Evolutionary conservation across 2,797 vertebrate species (phyloP), one percentile per base, ranked within the genome.

Genomic region (Acanthurus tractus): DNA sequence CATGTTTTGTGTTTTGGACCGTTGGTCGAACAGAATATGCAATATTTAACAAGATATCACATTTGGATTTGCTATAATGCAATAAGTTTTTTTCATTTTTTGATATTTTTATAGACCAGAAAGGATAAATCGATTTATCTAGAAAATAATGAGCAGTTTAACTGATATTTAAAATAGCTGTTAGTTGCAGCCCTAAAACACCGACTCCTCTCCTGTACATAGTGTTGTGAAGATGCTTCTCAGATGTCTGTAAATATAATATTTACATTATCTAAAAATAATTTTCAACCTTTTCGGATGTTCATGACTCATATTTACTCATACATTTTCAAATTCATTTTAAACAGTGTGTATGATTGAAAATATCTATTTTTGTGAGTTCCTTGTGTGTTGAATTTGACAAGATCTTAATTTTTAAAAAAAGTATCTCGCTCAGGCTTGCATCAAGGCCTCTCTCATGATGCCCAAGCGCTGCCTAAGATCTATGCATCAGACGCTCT

Each of bases 331-430:
- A 56, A 77, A 76, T 57, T 70, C 5, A 46, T 63, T 70, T 70
- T 38, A 46, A 45, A 63, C 57, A 22, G 20, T 69, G 65, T 89
- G 84, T 86, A 64, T 80, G 65, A 72, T 63, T 62, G 12, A 74
- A 80, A 53, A 18, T 52, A 53, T 3, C n/a, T 63, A 61, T 83
- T 9, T 75, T 73, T 75, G 66, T 66, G 50, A 73, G 61, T 34
- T 57, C 52, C 23, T 74, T 40, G 34, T 76, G 63, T 78, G 50
- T 79, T 58, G 34, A 71, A 49, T 78, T 82, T 72, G 34, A 54
- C 45, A 57, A 59, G 7, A 69, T 74, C 69, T 67, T 13, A 25
- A 73, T 79, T 63, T 69, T 63, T 69, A 57, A 40, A 68, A 54
- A 76, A 55, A 12, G 34, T 53, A 36, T 67, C 29, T 58, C 54